These are phyloP conservation scores for Dione vanillae DNA, from an alignment of 2,888 invertebrate species.

Conservation along the genomic window DNA sequence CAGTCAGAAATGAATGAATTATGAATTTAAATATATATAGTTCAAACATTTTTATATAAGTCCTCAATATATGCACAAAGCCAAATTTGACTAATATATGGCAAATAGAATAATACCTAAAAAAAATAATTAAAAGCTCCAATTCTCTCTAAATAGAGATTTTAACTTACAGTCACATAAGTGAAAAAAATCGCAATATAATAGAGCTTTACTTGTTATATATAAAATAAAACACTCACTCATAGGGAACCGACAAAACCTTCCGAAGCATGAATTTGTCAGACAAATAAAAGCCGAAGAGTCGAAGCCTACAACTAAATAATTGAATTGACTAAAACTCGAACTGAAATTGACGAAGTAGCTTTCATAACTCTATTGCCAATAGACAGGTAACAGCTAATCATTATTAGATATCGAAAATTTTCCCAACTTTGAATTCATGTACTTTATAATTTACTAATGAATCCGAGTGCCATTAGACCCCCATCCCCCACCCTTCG, in stretches of 20 bases:
- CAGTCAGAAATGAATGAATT: no score
- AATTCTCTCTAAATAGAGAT: no score
- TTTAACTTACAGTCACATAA: no score
- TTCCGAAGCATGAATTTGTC: constrained; percentile 58
- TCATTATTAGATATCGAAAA: constrained; percentile 84
- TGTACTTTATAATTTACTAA: constrained; percentile 85
- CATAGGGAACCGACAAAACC: constrained; percentile 52
- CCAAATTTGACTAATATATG: no score
- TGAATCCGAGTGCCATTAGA: constrained; percentile 84
- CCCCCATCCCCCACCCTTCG: constrained; percentile 52
- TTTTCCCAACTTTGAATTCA: constrained; percentile 85
- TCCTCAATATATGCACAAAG: no score
- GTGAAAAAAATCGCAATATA: no score
- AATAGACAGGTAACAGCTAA: constrained; percentile 78
- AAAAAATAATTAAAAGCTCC: no score
- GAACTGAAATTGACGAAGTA: constrained; percentile 80
- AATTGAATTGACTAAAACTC: constrained; percentile 75
- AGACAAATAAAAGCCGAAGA: constrained; percentile 66
- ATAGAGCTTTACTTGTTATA: no score
- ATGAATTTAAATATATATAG: no score
- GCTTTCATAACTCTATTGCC: constrained; percentile 55
- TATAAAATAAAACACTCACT: constrained; percentile 25
- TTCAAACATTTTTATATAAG: no score
- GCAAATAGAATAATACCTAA: no score
- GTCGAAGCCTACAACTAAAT: constrained; percentile 78